Evolutionary conservation across 2,888 invertebrate genomes (phyloP).

Genomic region (Macrosiphum euphorbiae): DNA sequence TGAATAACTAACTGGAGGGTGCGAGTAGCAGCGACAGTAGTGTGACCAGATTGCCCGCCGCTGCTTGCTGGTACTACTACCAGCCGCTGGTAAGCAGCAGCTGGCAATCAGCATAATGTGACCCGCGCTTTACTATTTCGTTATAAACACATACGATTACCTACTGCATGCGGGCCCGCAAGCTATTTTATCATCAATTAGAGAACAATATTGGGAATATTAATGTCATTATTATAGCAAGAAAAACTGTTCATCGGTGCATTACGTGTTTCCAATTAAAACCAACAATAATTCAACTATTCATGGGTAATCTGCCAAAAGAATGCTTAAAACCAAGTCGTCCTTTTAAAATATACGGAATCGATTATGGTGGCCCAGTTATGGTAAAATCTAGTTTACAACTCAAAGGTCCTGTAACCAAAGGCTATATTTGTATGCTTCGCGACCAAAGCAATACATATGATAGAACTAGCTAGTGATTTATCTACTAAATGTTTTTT

Average conservation of each 20-base stretch:
- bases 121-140: slow-evolving; percentile 28
- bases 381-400: background rate
- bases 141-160: no score
- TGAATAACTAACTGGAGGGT: slow-evolving; percentile 37
- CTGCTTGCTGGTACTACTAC: slow-evolving; percentile 47
- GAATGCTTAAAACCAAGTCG: background rate
- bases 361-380: background rate
- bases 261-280: no score
- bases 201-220: no score
- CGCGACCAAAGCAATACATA: no score
- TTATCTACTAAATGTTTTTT: background rate
- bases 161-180: no score
- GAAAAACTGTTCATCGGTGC: no score
- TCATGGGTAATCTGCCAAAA: background rate
- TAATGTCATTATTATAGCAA: no score
- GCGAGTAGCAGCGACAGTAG: slow-evolving; percentile 37
- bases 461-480: no score
- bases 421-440: background rate
- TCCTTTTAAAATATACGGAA: background rate
- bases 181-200: no score
- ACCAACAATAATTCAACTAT: no score
- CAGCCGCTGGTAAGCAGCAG: slow-evolving; percentile 34
- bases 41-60: slow-evolving; percentile 35
- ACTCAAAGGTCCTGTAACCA: no score
- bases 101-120: slow-evolving; percentile 48